These are phyloP conservation scores for Bombus turneri DNA, from an alignment of 1,140 invertebrate genomes.

Conservation along the genomic window DNA sequence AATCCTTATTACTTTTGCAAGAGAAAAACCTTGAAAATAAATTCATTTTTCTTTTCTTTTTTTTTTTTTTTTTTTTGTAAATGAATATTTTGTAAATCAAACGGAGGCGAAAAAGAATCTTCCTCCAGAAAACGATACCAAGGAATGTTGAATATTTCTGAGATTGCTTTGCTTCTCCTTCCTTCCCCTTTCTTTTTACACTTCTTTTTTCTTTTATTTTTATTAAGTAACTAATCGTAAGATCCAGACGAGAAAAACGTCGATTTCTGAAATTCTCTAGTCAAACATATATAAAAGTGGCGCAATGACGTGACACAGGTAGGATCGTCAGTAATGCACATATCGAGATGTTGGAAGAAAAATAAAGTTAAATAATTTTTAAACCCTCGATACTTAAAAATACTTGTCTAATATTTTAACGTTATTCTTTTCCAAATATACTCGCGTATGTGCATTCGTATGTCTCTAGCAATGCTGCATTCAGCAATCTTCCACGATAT, in stretches of 20 bases:
- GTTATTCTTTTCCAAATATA: neutral
- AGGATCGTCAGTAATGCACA: neutral
- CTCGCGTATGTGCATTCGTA: neutral
- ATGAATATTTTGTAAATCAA: neutral
- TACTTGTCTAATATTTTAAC: neutral
- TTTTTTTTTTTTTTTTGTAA: neutral
- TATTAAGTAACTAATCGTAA: neutral
- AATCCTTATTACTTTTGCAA: neutral
- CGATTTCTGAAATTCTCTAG: neutral
- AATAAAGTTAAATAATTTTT: neutral
- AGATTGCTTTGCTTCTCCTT: slow-evolving; percentile 7
- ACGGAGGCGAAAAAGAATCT: neutral
- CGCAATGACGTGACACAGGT: too few species aligned
- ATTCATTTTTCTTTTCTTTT: neutral
- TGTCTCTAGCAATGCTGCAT: neutral
- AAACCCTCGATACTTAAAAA: neutral
- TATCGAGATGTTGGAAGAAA: neutral
- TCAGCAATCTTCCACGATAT: neutral
- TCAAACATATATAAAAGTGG: neutral
- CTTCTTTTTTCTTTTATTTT: neutral
- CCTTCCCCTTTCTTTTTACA: neutral
- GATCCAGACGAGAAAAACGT: neutral
- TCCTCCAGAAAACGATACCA: neutral
- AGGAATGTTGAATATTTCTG: slow-evolving; percentile 32
- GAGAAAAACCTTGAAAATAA: slow-evolving; percentile 15